A percentile compares a stretch with the other conserved stretches of the same genome.
Evolutionary conservation across 2,888 invertebrate genomes (phyloP).

Genomic region (Cordilura impudica): DNA sequence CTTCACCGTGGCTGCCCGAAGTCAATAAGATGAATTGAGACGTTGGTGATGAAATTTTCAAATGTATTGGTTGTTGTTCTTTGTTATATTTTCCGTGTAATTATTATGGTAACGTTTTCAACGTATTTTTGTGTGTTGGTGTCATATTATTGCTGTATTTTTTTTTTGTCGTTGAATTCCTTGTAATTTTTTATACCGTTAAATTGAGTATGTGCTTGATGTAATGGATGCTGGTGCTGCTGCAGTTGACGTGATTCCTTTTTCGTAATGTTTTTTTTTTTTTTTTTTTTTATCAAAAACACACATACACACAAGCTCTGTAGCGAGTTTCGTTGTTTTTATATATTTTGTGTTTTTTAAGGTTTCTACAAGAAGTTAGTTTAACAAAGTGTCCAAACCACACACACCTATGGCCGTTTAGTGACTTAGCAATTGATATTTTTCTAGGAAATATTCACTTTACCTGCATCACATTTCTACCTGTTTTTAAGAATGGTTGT

Average conservation of each 20-base stretch:
- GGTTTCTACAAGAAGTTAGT: constrained; percentile 24
- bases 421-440: constrained; percentile 45
- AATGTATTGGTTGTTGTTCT: neutral
- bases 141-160: neutral
- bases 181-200: neutral
- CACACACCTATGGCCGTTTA: neutral
- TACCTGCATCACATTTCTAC: constrained; percentile 42
- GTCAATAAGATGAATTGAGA: neutral
- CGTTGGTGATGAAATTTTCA: neutral
- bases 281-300: constrained; percentile 8
- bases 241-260: constrained; percentile 41
- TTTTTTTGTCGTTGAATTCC: neutral
- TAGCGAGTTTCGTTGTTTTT: constrained; percentile 48
- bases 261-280: constrained; percentile 14
- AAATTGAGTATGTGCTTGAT: constrained; percentile 5
- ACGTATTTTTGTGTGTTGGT: constrained; percentile 1
- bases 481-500: no score
- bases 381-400: constrained; percentile 18
- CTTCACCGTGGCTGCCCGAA: neutral
- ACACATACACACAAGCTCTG: constrained; percentile 27
- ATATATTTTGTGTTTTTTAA: constrained; percentile 59
- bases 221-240: constrained; percentile 36
- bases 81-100: neutral
- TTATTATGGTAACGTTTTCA: constrained; percentile 23
- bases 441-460: constrained; percentile 1